Percentiles rank a stretch among this genome's conserved stretches.
Conservation (phyloP, 2,888 invertebrate species). For the Morpho deidamia region DNA sequence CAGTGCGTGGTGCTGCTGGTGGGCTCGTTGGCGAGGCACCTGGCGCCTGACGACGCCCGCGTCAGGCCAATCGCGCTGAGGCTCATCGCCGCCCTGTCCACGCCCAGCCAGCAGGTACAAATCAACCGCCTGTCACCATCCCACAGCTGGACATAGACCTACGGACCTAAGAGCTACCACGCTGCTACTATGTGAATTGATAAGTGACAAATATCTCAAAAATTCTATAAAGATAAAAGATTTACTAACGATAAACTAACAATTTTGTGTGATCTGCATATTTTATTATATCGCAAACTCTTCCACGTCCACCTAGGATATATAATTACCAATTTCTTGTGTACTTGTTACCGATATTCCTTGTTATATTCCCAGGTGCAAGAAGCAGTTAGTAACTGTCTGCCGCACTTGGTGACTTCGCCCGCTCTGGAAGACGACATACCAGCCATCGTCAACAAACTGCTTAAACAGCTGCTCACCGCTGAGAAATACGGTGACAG, state of each 20-base stretch:
- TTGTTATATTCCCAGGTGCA: slow-evolving; percentile 82
- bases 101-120: slow-evolving; percentile 95
- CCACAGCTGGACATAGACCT: too few relatives aligned
- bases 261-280: too few relatives aligned
- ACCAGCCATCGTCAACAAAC: slow-evolving; percentile 90
- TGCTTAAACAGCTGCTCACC: slow-evolving; percentile 91
- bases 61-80: slow-evolving; percentile 96
- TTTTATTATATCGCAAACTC: too few relatives aligned
- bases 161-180: too few relatives aligned
- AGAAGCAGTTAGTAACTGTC: slow-evolving; percentile 97
- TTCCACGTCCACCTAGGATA: too few relatives aligned
- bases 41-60: slow-evolving; percentile 92
- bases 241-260: too few relatives aligned
- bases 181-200: too few relatives aligned
- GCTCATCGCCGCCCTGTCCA: slow-evolving; percentile 93
- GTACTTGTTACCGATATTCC: too few relatives aligned
- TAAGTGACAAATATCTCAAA: too few relatives aligned
- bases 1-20: slow-evolving; percentile 98
- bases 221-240: too few relatives aligned
- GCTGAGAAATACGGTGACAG: slow-evolving; percentile 95
- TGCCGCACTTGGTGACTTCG: slow-evolving; percentile 90
- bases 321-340: too few relatives aligned
- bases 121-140: not conserved
- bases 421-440: slow-evolving; percentile 95
- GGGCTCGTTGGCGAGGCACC: slow-evolving; percentile 97